Base-by-base conservation (phyloP, 2,113 vertebrate species). In the Hippocampus barbouri region DNA sequence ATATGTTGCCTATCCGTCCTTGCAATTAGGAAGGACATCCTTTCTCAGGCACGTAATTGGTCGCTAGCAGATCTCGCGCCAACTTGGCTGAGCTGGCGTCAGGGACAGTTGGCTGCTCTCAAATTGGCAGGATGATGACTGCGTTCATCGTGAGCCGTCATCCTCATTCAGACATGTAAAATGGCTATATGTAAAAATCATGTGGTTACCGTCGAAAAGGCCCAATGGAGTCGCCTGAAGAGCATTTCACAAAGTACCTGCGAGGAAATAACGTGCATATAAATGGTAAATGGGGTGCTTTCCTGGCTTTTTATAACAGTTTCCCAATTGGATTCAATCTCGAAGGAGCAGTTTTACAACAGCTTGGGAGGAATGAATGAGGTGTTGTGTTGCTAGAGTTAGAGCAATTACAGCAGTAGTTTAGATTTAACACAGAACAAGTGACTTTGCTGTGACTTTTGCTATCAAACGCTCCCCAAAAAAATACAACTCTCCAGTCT, bases 11-110 rank as follows among this genome's bases (percentile, higher is more conserved):
- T 54, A 83, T 87, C 81, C 69, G 77, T 88, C 82, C 87, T 71
- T 72, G 81, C 85, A 85, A 90, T 90, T 87, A 87, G 81, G 79
- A 83, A 77, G 85, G 83, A 86, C 87, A 83, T 87, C 86, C 83
- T 82, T 84, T 86, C 86, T 83, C 86, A 75, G 74, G 72, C 66
- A 47, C 85, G 77, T 86, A 87, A 90, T 88, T 85, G 84, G 79
- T 74, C 88, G 84, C 81, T 88, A 85, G 85, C 85, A 77, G 2
- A 79, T 72, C 77, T 78, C 74, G 15, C 80, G 83, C 83, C 89
- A 88, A 88, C 27, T 87, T 88, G 87, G 86, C 84, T 76, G 73
- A 68, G 72, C 61, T 67, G 71, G 79, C 79, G 74, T 82, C 84
- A 59, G 77, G 59, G 72, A 79, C 86, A 85, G 73, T 83, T 90